Conservation (phyloP, 2,113 vertebrate species). For the Fukomys damarensis region DNA sequence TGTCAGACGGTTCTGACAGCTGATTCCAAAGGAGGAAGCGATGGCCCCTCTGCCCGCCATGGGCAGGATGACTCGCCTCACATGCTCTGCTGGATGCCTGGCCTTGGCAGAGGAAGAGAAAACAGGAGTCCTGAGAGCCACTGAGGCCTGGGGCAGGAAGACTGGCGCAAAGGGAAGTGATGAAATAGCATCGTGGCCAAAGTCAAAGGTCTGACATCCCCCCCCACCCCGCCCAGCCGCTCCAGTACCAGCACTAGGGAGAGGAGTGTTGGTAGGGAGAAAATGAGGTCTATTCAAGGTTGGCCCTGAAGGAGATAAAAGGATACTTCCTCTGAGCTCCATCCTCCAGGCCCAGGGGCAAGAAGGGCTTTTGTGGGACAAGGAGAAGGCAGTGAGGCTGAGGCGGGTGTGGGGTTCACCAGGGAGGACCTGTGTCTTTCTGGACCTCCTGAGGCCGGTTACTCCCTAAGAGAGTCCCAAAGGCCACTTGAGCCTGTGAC, state of each 20-base stretch:
- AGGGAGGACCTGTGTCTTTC: too few relatives aligned
- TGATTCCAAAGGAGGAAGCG: neutral
- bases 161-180: too few relatives aligned
- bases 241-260: neutral
- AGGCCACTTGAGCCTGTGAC: neutral
- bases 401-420: too few relatives aligned
- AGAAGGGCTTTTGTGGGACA: neutral
- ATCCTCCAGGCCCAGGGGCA: neutral
- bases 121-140: neutral
- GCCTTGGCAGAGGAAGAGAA: neutral
- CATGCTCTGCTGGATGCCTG: neutral
- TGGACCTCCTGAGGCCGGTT: neutral
- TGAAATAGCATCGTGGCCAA: neutral
- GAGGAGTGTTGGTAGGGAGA: neutral
- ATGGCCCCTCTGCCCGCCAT: neutral
- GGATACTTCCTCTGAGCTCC: neutral
- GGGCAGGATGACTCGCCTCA: neutral
- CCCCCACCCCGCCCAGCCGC: too few relatives aligned
- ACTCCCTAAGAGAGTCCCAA: too few relatives aligned
- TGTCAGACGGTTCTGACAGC: constrained; percentile 44
- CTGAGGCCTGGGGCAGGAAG: neutral
- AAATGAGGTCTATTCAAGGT: neutral
- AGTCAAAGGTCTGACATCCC: neutral
- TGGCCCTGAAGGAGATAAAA: neutral
- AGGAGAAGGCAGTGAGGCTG: neutral